Percentiles rank a stretch among this genome's conserved stretches.
These are phyloP conservation scores for Papilio machaon DNA, from an alignment of 1,140 invertebrate species.

Conservation along the genomic window DNA sequence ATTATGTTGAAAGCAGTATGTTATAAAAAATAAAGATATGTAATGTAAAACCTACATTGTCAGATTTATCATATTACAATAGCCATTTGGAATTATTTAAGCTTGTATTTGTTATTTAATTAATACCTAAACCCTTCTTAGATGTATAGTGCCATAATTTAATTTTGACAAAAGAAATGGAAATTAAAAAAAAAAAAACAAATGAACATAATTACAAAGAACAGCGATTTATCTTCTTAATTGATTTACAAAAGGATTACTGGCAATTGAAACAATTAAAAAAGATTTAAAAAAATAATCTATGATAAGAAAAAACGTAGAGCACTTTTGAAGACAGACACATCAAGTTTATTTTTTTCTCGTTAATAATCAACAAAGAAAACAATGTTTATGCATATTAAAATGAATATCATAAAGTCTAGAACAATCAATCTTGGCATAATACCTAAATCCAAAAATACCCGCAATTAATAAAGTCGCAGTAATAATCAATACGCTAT, in stretches of 20 bases:
- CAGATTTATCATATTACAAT: background rate
- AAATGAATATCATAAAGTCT: background rate
- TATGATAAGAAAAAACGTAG: conserved; percentile 11
- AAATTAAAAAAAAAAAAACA: background rate
- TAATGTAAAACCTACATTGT: background rate
- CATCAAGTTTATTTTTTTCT: background rate
- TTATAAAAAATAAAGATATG: background rate
- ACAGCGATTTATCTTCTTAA: background rate
- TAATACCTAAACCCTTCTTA: too few species aligned
- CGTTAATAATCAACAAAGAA: background rate
- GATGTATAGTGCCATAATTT: too few species aligned
- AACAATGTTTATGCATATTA: background rate
- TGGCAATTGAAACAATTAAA: conserved; percentile 15
- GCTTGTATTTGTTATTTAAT: background rate
- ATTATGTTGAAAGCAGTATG: background rate
- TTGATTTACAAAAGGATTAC: conserved; percentile 1
- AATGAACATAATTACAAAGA: background rate
- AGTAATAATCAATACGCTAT: background rate
- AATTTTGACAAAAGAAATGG: too few species aligned
- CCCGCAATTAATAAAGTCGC: background rate
- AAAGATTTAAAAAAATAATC: background rate
- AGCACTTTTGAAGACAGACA: background rate
- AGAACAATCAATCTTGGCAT: conserved; percentile 21
- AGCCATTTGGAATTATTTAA: background rate
- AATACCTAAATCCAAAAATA: conserved; percentile 19